Percentiles rank a stretch among this genome's conserved stretches.
phyloP scores from a whole-genome alignment of 1,140 invertebrate species.

The Scylla paramamosain region DNA sequence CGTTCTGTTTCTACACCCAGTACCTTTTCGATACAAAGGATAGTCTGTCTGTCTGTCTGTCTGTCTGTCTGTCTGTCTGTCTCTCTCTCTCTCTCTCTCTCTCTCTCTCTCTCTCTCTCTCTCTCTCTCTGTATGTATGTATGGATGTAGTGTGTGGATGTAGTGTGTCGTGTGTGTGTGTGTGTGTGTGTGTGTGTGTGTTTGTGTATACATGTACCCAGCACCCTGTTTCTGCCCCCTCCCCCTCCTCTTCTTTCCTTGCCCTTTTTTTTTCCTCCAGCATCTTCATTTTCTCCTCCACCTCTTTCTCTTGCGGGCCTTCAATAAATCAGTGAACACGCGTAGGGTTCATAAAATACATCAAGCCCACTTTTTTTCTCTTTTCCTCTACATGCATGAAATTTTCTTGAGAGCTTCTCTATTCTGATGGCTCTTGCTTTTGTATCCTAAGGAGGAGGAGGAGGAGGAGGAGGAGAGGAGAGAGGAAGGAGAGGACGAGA shows the following conservation, averaged over 20 bases:
- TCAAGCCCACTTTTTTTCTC: too few relatives aligned
- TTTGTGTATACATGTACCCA: not conserved
- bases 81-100: not conserved
- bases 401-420: too few relatives aligned
- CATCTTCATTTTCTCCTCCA: not conserved
- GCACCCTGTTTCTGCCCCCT: not conserved
- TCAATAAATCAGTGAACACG: not conserved
- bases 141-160: too few relatives aligned
- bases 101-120: not conserved
- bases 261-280: not conserved
- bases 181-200: too few relatives aligned
- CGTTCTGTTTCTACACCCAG: too few relatives aligned
- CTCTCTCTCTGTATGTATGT: not conserved
- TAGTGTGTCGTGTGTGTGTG: too few relatives aligned
- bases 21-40: not conserved
- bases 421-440: too few relatives aligned
- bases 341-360: too few relatives aligned
- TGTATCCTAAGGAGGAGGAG: too few relatives aligned
- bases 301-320: not conserved
- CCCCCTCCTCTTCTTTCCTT: not conserved
- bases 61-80: not conserved
- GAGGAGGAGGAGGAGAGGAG: too few relatives aligned
- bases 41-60: not conserved
- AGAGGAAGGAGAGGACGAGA: too few relatives aligned
- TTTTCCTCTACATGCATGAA: too few relatives aligned